Evolutionary conservation across 2,888 invertebrate species (phyloP), one percentile per base, ranked within the genome.

Genomic region (Hermaeophaga mercurialis): DNA sequence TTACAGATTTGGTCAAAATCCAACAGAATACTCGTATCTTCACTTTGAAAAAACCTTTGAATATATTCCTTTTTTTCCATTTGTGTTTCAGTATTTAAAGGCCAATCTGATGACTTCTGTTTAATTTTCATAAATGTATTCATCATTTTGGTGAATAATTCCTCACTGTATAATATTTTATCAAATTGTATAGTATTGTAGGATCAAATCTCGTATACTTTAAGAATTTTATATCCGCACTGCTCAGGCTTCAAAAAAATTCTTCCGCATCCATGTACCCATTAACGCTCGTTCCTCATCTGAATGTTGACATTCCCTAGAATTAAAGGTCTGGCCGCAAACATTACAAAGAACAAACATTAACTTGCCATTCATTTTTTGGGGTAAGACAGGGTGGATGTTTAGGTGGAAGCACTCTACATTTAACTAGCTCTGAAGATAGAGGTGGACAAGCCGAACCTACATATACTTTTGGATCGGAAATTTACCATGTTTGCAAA

Each of bases 301-400:
- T 5, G 22, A 22, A 6, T 22, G 22, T 22, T 22, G 22, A 6
- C 22, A 22, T 0, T 61, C 58, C 1, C 54, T 31, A 31, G 66
- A 60, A 36, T 61, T 56, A 33, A 66, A 33, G 12, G 44, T 59
- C 22, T 73, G 67, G 19, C 63, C 70, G 59, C 75, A 75, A 0
- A 61, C 64, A 7, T 66, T 58, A 64, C 76, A 76, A 2, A 78
- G 55, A 1, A 66, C 58, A 63, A 76, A 77, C 59, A 72, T 66
- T n/a, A 76, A 48, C 46, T 62, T 63, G 15, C 44, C 28, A 34
- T 65, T 63, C 34, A 54, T 58, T 49, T 61, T 64, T 12, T 14
- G 12, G 22, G 22, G 22, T 22, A 22, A 22, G 6, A 22, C 22
- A 22, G 6, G n/a, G n/a, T n/a, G n/a, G n/a, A n/a, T n/a, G n/a